A percentile compares a stretch with the other conserved stretches of the same genome.
Conservation (phyloP, 2,888 invertebrate species). For the Byasa hedistus region DNA sequence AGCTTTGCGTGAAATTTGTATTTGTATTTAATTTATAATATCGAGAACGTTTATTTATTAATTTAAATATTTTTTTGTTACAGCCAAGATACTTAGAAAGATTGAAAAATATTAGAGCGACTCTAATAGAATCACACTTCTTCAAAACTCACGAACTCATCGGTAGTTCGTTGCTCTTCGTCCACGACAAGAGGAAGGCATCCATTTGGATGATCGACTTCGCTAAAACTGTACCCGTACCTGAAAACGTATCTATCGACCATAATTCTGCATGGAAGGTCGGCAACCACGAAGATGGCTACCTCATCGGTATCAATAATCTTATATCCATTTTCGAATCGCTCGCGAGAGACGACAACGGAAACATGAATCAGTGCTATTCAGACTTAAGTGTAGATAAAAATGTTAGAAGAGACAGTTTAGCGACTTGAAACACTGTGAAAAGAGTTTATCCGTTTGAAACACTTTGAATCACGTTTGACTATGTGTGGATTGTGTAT, state of each 20-base stretch:
- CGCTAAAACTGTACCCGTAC: conserved; percentile 94
- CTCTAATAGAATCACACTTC: conserved; percentile 92
- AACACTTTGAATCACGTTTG: conserved; percentile 36
- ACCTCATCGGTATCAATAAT: conserved; percentile 94
- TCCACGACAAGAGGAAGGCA: conserved; percentile 93
- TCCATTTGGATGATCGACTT: conserved; percentile 99
- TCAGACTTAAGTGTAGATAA: conserved; percentile 58
- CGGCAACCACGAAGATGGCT: conserved; percentile 98
- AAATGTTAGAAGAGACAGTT: conserved; percentile 62
- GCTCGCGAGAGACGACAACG: conserved; percentile 74
- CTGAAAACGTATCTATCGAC: conserved; percentile 85
- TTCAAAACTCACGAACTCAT: conserved; percentile 96
- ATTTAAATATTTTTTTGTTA: conserved; percentile 22
- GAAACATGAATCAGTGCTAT: conserved; percentile 64
- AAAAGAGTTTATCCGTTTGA: conserved; percentile 67
- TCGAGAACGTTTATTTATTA: background rate
- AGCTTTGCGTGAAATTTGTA: background rate
- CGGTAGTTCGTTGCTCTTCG: conserved; percentile 95
- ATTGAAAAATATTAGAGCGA: conserved; percentile 89
- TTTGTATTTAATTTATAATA: background rate
- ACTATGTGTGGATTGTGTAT: conserved; percentile 32
- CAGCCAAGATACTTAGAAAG: conserved; percentile 92
- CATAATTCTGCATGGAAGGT: conserved; percentile 94
- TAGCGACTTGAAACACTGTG: conserved; percentile 67
- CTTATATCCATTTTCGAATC: conserved; percentile 90